These are phyloP conservation scores for Bos javanicus DNA, from an alignment of 2,113 vertebrate species.

Conservation along the genomic window DNA sequence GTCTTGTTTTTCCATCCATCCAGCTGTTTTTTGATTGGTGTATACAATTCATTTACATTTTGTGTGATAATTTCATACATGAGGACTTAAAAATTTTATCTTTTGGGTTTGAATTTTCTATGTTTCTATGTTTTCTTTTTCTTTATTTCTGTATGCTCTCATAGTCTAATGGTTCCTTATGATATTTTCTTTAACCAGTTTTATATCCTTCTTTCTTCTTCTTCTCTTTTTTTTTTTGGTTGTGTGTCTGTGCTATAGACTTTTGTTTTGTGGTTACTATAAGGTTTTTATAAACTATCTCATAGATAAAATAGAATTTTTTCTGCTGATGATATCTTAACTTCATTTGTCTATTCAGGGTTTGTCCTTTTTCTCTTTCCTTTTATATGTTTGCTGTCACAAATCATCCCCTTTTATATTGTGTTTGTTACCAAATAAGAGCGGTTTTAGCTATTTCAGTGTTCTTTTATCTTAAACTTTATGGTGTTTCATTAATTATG, in stretches of 20 bases:
- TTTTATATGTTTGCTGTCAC: background rate
- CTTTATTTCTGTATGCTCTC: background rate
- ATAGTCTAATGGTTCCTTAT: background rate
- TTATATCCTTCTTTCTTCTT: background rate
- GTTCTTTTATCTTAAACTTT: background rate
- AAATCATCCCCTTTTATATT: background rate
- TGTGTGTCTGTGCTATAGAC: background rate
- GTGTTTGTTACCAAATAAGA: background rate
- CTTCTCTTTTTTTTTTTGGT: background rate
- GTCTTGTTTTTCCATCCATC: background rate
- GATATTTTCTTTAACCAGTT: background rate
- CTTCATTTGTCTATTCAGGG: background rate
- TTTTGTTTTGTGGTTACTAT: background rate
- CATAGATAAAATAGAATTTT: background rate
- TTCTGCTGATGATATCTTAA: background rate
- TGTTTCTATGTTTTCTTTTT: background rate
- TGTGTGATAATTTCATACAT: background rate
- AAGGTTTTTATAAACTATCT: background rate
- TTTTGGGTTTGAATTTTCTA: background rate
- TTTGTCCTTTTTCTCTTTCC: background rate
- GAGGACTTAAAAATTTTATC: background rate
- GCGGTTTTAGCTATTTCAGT: background rate
- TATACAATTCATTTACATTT: background rate
- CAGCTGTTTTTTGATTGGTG: background rate
- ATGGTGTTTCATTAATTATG: background rate